Base-by-base conservation (phyloP, 2,113 vertebrate genomes). In the Atrichornis clamosus region DNA sequence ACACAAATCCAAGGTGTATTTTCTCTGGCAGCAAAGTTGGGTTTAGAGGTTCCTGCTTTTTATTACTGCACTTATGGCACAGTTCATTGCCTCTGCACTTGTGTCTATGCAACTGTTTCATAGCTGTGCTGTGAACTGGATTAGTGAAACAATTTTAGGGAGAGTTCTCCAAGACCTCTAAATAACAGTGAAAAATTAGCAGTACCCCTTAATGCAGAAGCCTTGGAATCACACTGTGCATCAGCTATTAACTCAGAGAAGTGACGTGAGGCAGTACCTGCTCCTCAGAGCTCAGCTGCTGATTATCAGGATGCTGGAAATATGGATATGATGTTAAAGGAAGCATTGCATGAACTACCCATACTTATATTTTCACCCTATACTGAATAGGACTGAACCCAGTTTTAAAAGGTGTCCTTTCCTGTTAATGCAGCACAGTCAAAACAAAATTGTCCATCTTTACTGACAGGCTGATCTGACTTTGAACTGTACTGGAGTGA, bases 321-420 rank as follows among this genome's bases (percentile, higher is more conserved):
- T 33, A 16, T 0, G 2, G 32, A 53, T 35, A 24, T 1, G 2
- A 20, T 39, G 10, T 56, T 52, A 58, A 73, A 78, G 32, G 14
- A 89, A 79, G 15, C 14, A 42, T 18, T 18, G 15, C 11, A 30
- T 8, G 22, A 42, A 35, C 47, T 55, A n/a, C 14, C 13, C 4
- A 9, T 3, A 10, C 42, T 42, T 74, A 39, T 50, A 67, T 67
- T 56, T 46, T 68, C 74, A 19, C 6, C 41, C 47, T 15, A 4
- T 39, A 64, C 60, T 67, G 59, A 80, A 70, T 1, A 74, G 59
- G 35, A 70, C 49, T 17, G 35, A 82, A 72, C 32, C 35, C 3
- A 3, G 9, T 55, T 81, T 81, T 74, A 37, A 70, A 81, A 74
- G 15, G 11, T 64, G 8, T 14, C 46, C 27, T 81, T 84, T 13